Conservation (phyloP, 2,888 invertebrate species). For the Polylopha cassiicola region DNA sequence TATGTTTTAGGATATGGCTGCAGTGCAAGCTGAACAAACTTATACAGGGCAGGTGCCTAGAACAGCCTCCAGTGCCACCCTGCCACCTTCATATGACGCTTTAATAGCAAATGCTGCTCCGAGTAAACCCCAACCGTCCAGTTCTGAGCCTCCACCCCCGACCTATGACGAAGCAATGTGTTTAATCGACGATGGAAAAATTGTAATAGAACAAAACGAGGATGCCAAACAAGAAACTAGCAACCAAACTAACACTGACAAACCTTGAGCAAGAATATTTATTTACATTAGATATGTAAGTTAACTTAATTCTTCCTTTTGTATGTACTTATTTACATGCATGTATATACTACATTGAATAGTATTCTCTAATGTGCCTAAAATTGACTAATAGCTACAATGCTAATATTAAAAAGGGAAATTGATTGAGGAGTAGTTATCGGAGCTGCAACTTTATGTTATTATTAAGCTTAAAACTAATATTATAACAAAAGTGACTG, state of each 20-base stretch:
- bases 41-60: constrained; percentile 71
- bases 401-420: constrained; percentile 31
- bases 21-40: constrained; percentile 74
- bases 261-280: constrained; percentile 51
- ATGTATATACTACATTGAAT: constrained; percentile 32
- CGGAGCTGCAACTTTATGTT: too few relatives aligned
- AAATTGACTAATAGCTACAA: constrained; percentile 58
- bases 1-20: constrained; percentile 74
- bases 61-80: constrained; percentile 76
- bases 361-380: constrained; percentile 71
- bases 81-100: constrained; percentile 80
- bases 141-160: constrained; percentile 78
- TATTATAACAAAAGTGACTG: too few relatives aligned
- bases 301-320: constrained; percentile 66
- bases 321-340: constrained; percentile 50
- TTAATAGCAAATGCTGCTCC: constrained; percentile 63
- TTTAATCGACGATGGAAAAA: constrained; percentile 68
- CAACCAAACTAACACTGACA: constrained; percentile 49
- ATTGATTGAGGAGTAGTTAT: too few relatives aligned
- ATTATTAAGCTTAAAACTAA: too few relatives aligned
- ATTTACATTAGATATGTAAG: constrained; percentile 49
- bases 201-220: constrained; percentile 43
- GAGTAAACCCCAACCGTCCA: constrained; percentile 64
- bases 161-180: constrained; percentile 81
- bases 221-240: constrained; percentile 63